Evolutionary conservation across 2,113 vertebrate species (phyloP), one percentile per base, ranked within the genome.

Genomic region (Eudyptes chrysolophus): DNA sequence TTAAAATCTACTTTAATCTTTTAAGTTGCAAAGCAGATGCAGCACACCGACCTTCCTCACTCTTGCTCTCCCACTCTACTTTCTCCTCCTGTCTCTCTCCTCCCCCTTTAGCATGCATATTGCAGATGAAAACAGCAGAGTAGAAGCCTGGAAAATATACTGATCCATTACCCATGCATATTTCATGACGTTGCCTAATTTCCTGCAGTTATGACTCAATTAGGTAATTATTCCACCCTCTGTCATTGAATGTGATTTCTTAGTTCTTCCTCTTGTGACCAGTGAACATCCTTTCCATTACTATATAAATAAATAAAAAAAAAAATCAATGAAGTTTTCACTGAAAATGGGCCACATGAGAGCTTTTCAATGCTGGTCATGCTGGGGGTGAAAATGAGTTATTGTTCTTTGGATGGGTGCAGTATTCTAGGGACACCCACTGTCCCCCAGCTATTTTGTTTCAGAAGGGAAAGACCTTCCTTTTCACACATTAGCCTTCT

Each of bases 161-260:
- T 42, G 51, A 89, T 94, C 12, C 7, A 60, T 94, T 95, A 85
- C 4, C 61, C 27, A 95, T 89, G 48, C 74, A 91, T 92, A 93
- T 97, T 97, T 95, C 54, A 97, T 58, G 54, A 92, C 87, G 87
- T 89, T 90, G 71, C 89, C 72, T 90, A 65, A 69, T 96, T 94
- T 96, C 60, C 52, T 92, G 71, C 18, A 85, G 85, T 90, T 92
- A 77, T 52, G 34, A 64, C 52, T 97, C 97, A 95, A 96, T 92
- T 93, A 87, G 82, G 40, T 74, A 94, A 97, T 97, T 93, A 94
- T 94, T 95, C 58, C 34, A 89, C 30, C 75, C 24, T 93, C 58
- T 93, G 79, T 68, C 94, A 83, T 36, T 72, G 40, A 89, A 72
- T 38, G 55, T 42, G 72, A 30, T 87, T 87, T 95, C 62, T 82